Evolutionary conservation across 2,113 vertebrate genomes (phyloP).

Genomic region (Chaetorhynchus papuensis): DNA sequence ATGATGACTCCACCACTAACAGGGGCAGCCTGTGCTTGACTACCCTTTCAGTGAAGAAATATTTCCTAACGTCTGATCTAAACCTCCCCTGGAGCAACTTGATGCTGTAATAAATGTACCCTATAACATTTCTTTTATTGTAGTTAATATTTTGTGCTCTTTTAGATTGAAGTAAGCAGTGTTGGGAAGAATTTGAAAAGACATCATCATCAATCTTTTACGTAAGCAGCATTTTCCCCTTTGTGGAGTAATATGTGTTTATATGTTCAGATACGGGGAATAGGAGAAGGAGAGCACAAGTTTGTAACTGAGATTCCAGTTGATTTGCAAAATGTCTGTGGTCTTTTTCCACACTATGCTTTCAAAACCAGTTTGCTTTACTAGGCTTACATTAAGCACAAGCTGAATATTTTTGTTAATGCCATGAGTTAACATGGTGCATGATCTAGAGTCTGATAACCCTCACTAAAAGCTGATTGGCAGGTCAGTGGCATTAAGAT

Average conservation of each 20-base stretch:
- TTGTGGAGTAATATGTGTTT: background rate
- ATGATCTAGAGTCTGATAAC: background rate
- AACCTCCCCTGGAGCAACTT: background rate
- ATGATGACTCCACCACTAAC: background rate
- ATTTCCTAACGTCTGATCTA: background rate
- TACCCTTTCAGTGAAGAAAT: background rate
- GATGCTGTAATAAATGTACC: background rate
- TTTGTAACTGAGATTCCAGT: background rate
- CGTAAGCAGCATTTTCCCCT: constrained; percentile 58
- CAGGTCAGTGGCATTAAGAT: background rate
- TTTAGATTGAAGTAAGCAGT: constrained; percentile 68
- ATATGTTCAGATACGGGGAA: background rate
- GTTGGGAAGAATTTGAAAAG: constrained; percentile 65
- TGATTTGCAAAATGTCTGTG: background rate
- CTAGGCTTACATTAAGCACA: background rate
- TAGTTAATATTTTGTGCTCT: constrained; percentile 18
- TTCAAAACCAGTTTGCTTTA: background rate
- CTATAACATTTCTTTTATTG: background rate
- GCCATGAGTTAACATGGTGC: background rate
- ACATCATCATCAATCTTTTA: constrained; percentile 67
- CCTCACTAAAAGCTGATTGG: background rate
- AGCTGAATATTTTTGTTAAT: background rate
- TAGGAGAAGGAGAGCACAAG: background rate
- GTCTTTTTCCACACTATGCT: background rate
- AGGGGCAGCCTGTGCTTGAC: background rate